Percentiles rank a stretch among this genome's conserved stretches.
Evolutionary conservation across 2,113 vertebrate genomes (phyloP).

Genomic region (Spilogale gracilis): DNA sequence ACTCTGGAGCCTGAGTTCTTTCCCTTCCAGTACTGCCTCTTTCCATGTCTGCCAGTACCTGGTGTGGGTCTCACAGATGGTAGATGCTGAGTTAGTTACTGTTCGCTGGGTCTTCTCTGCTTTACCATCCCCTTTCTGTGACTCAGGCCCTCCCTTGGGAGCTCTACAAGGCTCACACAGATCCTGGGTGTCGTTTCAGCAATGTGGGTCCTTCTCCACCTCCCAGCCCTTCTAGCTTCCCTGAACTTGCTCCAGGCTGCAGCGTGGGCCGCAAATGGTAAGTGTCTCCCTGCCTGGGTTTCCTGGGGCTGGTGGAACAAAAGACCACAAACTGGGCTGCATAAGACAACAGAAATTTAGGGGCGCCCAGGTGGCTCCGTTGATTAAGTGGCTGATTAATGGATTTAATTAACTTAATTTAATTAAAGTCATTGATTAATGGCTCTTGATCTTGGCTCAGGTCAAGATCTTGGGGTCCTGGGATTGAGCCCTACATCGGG

Average conservation of each 20-base stretch:
- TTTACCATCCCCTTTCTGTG: neutral
- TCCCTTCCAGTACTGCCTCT: neutral
- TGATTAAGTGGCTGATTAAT: neutral
- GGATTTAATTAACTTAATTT: too few relatives aligned
- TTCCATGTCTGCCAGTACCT: neutral
- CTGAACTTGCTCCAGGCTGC: slow-evolving; percentile 42
- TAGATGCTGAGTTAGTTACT: neutral
- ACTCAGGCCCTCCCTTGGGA: neutral
- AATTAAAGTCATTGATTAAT: too few relatives aligned
- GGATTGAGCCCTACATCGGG: neutral
- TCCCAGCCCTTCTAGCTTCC: slow-evolving; percentile 60
- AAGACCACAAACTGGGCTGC: neutral
- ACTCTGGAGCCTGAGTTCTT: neutral
- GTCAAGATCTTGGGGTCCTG: neutral
- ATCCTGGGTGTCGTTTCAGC: slow-evolving; percentile 56
- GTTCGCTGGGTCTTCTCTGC: neutral
- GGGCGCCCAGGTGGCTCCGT: neutral
- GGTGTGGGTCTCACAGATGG: neutral
- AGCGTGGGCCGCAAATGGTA: slow-evolving; percentile 8
- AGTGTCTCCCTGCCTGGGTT: neutral
- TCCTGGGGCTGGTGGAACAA: neutral
- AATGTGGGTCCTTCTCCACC: slow-evolving; percentile 35
- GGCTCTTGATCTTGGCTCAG: neutral
- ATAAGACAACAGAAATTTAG: neutral
- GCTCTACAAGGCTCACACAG: neutral